These are phyloP conservation scores for Dromius quadrimaculatus DNA, from an alignment of 2,888 invertebrate genomes.

Conservation along the genomic window DNA sequence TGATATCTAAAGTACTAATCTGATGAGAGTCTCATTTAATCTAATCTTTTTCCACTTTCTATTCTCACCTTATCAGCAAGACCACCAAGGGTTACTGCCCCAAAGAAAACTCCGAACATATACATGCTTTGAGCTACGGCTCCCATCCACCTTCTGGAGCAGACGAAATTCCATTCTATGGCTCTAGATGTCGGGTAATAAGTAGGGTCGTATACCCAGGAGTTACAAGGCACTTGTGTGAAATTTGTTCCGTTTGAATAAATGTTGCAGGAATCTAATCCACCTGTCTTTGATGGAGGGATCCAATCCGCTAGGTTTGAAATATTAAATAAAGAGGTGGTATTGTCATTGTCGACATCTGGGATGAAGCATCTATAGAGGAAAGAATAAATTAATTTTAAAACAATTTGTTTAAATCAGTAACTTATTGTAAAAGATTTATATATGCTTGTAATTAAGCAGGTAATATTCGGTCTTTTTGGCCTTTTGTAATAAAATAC, in stretches of 20 bases:
- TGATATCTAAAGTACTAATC: no score
- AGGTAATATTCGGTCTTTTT: no score
- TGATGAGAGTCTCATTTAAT: no score
- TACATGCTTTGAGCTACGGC: conserved; percentile 82
- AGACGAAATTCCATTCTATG: conserved; percentile 88
- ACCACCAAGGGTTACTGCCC: conserved; percentile 82
- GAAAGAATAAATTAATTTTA: neutral
- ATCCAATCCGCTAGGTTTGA: conserved; percentile 70
- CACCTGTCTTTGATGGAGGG: conserved; percentile 71
- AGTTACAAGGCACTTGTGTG: conserved; percentile 65
- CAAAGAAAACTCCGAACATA: conserved; percentile 83
- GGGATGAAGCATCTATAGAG: conserved; percentile 70
- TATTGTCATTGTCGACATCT: conserved; percentile 68
- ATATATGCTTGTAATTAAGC: no score
- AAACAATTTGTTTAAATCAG: no score
- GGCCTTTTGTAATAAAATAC: no score
- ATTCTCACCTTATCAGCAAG: conserved; percentile 76
- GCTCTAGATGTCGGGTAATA: conserved; percentile 80
- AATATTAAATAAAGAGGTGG: conserved; percentile 67
- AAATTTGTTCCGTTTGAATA: conserved; percentile 63
- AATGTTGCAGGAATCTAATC: conserved; percentile 75
- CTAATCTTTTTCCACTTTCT: no score
- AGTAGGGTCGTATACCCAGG: conserved; percentile 80
- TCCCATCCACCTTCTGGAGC: conserved; percentile 84
- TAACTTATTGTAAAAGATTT: no score